Base-by-base conservation (phyloP, 1,140 invertebrate species). In the Papilio machaon region DNA sequence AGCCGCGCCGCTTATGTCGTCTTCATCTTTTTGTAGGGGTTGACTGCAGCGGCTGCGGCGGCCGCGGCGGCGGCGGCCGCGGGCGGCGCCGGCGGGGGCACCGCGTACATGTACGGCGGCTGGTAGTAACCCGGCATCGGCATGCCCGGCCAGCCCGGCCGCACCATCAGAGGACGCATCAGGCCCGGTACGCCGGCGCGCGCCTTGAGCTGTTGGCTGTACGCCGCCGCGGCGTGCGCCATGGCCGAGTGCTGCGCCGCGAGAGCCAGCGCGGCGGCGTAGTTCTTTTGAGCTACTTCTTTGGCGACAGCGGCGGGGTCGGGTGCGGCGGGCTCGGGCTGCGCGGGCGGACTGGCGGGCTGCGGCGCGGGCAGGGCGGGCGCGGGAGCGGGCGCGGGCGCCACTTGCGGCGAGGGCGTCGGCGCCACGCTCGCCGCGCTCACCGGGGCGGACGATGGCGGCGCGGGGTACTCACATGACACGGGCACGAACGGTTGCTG, bases 401-500 rank as follows among this genome's bases (percentile, higher is more conserved):
- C 92, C 90, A 86, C 90, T 82, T 95, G 94, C 84, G 94, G 90
- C 80, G 95, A 90, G 64, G 92, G 91, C 86, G 85, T 87, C 79
- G 81, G 85, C 86, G 75, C 84, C 35, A 86, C 88, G 85, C 73
- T 76, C 54, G 91, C 92, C 87, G 95, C 86, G 81, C 92, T 90
- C 88, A 95, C 93, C 92, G 94, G 94, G 94, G 95, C 95, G 95
- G 95, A 95, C 95, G 95, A 95, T 93, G 96, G 95, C 95, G 96
- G 96, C 95, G 95, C 96, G 95, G 96, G 96, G 96, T 97, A 98
- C 97, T 98, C 97, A 98, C 97, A 98, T 97, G 97, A 98, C 95
- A 98, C 97, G 96, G 97, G 97, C 96, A 98, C 97, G 96, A 97
- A 98, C 90, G 98, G 98, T 96, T 99, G 98, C 95, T 98, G 97